These are phyloP conservation scores for Sisor rabdophorus DNA, from an alignment of 2,113 vertebrate species.

Conservation along the genomic window DNA sequence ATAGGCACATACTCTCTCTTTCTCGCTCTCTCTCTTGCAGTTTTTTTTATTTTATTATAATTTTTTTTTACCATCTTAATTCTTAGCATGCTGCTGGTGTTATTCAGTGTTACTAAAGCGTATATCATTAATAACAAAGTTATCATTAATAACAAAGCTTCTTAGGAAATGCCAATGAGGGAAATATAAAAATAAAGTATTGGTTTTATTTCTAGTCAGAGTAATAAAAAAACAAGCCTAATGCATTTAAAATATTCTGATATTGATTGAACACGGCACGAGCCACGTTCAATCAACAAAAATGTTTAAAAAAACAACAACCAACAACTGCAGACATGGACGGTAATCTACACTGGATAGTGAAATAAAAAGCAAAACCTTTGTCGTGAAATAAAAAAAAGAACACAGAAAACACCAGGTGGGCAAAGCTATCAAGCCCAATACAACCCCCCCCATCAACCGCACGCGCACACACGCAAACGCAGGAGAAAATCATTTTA, in stretches of 20 bases:
- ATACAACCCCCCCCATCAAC: slow-evolving; percentile 52
- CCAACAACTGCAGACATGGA: not conserved
- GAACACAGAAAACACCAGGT: slow-evolving; percentile 74
- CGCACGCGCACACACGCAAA: slow-evolving; percentile 57
- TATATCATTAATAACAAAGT: no score
- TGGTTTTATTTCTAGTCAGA: not conserved
- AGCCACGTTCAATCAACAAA: no score
- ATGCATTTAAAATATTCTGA: not conserved
- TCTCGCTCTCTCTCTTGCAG: slow-evolving; percentile 24
- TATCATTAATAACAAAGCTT: not conserved
- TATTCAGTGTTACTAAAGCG: not conserved
- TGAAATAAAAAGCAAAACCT: slow-evolving; percentile 35
- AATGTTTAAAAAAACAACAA: not conserved
- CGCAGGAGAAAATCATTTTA: slow-evolving; percentile 85
- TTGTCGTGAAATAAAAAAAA: slow-evolving; percentile 46
- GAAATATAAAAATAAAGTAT: not conserved
- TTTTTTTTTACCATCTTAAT: slow-evolving; percentile 40
- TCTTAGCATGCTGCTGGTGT: slow-evolving; percentile 6
- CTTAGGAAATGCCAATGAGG: not conserved
- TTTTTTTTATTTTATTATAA: not conserved
- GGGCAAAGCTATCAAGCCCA: slow-evolving; percentile 85
- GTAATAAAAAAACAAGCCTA: not conserved
- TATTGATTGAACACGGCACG: not conserved
- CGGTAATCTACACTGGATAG: not conserved
- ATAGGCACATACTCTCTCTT: not conserved